Conservation (phyloP, 2,113 vertebrate species). For the Pyrgilauda ruficollis region DNA sequence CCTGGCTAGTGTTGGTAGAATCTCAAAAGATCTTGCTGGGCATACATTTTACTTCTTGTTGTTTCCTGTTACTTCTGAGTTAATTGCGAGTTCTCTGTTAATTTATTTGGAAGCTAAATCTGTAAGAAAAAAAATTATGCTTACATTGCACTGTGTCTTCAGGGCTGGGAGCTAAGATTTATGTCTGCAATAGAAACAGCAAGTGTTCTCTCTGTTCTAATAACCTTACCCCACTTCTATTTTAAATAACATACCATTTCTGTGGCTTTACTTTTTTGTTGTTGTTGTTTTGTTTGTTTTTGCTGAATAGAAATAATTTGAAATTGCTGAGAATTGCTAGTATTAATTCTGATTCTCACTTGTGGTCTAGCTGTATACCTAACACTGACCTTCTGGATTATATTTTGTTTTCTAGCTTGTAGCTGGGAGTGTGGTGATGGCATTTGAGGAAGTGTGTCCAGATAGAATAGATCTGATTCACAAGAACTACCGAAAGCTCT, state of each 20-base stretch:
- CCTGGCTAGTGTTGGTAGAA: background rate
- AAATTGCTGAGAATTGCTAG: background rate
- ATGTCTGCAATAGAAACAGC: conserved; percentile 17
- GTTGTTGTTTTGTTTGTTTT: background rate
- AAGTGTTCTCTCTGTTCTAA: background rate
- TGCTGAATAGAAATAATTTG: background rate
- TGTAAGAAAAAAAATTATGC: background rate
- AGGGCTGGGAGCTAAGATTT: conserved; percentile 22
- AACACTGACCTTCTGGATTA: conserved; percentile 38
- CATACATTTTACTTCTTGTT: background rate
- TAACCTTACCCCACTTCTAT: background rate
- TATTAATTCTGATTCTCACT: background rate
- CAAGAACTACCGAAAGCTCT: conserved; percentile 96
- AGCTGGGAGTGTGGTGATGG: conserved; percentile 96
- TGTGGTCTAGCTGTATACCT: background rate
- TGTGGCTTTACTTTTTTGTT: background rate
- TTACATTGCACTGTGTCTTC: conserved; percentile 35
- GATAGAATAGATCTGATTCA: conserved; percentile 98
- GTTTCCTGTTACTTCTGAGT: background rate
- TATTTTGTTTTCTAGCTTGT: conserved; percentile 83
- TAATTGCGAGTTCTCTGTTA: conserved; percentile 44
- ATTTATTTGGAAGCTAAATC: conserved; percentile 24
- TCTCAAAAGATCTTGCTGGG: background rate
- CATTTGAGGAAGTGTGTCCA: conserved; percentile 96
- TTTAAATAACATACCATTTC: background rate